A percentile compares a stretch with the other conserved stretches of the same genome.
Conservation (phyloP, 2,797 vertebrate species). For the Sebastiscus albofasciatus region DNA sequence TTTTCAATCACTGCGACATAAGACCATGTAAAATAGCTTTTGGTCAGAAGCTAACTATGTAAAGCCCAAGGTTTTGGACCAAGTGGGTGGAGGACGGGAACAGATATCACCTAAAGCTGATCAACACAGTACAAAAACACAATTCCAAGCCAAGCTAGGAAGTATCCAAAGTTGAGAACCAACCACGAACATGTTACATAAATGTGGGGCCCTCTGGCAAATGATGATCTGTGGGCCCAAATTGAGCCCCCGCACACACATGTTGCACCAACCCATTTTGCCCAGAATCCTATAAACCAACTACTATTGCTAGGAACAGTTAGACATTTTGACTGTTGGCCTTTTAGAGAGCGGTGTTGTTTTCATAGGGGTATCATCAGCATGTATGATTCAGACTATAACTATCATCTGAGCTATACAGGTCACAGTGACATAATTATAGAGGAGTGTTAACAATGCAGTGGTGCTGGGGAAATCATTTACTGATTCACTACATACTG, state of each 20-base stretch:
- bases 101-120: conserved; percentile 17
- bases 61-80: neutral
- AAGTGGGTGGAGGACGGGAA: conserved; percentile 9
- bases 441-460: neutral
- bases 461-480: neutral
- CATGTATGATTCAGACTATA: neutral
- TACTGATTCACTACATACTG: neutral
- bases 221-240: neutral
- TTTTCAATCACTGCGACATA: neutral
- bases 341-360: neutral
- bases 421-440: neutral
- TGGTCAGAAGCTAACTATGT: conserved; percentile 27
- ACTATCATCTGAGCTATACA: neutral
- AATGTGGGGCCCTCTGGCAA: neutral
- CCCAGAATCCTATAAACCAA: neutral
- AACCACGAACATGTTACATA: neutral
- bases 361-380: neutral
- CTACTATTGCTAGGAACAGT: neutral
- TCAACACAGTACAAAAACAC: neutral
- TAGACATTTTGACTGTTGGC: neutral
- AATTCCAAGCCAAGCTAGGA: neutral
- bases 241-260: neutral
- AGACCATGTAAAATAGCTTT: conserved; percentile 19
- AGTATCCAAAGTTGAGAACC: neutral
- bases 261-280: neutral